A percentile compares a stretch with the other conserved stretches of the same genome.
phyloP scores from a whole-genome alignment of 2,797 vertebrate species.

The Neostethus bicornis region DNA sequence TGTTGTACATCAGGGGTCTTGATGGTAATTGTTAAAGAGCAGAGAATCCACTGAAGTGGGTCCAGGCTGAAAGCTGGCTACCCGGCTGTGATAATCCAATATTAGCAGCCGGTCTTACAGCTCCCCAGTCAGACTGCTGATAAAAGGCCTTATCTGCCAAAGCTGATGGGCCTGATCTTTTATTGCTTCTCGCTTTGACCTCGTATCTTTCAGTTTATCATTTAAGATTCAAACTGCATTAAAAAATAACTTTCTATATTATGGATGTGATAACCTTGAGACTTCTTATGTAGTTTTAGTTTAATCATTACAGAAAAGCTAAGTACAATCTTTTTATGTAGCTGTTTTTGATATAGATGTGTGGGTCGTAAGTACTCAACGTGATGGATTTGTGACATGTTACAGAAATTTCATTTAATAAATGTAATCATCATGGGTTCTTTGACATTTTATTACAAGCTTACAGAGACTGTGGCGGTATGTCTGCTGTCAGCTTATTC shows the following conservation, averaged over 20 bases:
- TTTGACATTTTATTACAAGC: no score
- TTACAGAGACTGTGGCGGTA: no score
- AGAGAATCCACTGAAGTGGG: constrained; percentile 23
- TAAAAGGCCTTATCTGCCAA: constrained; percentile 49
- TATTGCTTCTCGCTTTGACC: constrained; percentile 22
- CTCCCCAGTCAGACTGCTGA: constrained; percentile 33
- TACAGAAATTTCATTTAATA: no score
- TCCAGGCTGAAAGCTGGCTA: constrained; percentile 14
- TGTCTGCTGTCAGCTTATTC: no score
- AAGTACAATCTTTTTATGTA: no score
- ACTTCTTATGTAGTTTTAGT: background rate
- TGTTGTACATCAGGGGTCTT: background rate
- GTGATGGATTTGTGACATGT: no score
- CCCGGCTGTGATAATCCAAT: constrained; percentile 55
- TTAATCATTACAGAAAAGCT: no score
- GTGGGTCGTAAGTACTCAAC: no score
- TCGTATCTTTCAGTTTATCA: constrained; percentile 32
- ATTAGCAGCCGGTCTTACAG: constrained; percentile 41
- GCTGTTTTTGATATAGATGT: no score
- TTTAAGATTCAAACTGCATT: constrained; percentile 36
- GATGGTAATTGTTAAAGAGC: constrained; percentile 4
- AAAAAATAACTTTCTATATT: constrained; percentile 34
- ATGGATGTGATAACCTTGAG: constrained; percentile 28
- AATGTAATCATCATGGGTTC: no score
- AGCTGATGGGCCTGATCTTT: constrained; percentile 53